These are phyloP conservation scores for Cryptotis parvus DNA, from an alignment of 2,113 vertebrate genomes.

Conservation along the genomic window DNA sequence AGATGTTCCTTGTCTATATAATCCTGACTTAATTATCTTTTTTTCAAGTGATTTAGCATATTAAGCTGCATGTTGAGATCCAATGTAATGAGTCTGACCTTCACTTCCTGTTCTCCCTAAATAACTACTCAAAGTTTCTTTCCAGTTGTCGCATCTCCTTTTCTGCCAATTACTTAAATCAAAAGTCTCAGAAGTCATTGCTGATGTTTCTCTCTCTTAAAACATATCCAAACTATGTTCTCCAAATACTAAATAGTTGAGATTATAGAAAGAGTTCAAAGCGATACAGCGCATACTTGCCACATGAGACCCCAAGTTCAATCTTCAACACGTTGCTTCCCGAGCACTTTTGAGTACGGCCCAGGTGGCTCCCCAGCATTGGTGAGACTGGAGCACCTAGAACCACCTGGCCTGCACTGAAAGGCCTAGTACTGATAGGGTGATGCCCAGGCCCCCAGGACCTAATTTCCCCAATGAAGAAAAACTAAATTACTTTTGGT, in stretches of 20 bases:
- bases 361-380: too few species aligned
- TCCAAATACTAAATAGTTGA: not conserved
- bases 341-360: too few species aligned
- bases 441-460: too few species aligned
- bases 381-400: too few species aligned
- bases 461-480: too few species aligned
- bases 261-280: too few species aligned
- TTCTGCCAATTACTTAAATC: not conserved
- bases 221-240: not conserved
- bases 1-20: not conserved
- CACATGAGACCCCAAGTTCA: too few species aligned
- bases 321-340: too few species aligned
- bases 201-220: not conserved
- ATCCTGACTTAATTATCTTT: not conserved
- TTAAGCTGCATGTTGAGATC: not conserved
- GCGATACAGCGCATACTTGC: too few species aligned
- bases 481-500: not conserved
- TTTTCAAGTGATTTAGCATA: too few species aligned
- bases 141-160: not conserved
- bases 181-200: not conserved
- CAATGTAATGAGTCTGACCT: not conserved
- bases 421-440: too few species aligned
- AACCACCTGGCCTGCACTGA: too few species aligned
- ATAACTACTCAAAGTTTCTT: not conserved
- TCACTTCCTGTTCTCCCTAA: not conserved